A percentile compares a stretch with the other conserved stretches of the same genome.
Conservation (phyloP, 1,140 invertebrate species). For the Drosophila nasuta region DNA sequence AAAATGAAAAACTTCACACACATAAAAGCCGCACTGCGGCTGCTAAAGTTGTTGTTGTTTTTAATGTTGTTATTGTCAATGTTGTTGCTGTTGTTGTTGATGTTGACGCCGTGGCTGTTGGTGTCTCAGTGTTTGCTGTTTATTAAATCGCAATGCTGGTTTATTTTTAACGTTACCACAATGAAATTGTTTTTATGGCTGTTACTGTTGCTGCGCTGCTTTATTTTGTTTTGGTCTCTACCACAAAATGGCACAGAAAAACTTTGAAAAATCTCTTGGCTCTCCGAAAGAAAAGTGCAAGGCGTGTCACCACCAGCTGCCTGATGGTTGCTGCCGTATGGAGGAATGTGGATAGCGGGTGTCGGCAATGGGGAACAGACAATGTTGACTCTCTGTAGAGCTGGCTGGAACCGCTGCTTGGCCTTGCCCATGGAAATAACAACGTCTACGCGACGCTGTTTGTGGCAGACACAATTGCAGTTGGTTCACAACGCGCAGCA, state of each 20-base stretch:
- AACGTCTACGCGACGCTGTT: neutral
- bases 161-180: constrained; percentile 51
- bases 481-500: constrained; percentile 54
- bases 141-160: constrained; percentile 75
- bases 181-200: constrained; percentile 55
- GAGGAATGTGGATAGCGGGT: neutral
- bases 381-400: constrained; percentile 15
- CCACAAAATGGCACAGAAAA: constrained; percentile 71
- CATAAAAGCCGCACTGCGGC: constrained; percentile 23
- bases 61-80: constrained; percentile 23
- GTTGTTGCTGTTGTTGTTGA: constrained; percentile 26
- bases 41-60: constrained; percentile 43
- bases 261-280: constrained; percentile 49
- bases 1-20: constrained; percentile 66
- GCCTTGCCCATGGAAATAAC: constrained; percentile 64
- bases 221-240: constrained; percentile 47
- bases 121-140: constrained; percentile 53
- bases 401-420: constrained; percentile 27
- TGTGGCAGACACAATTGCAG: constrained; percentile 61
- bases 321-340: neutral
- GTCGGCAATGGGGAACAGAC: constrained; percentile 35
- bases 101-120: constrained; percentile 35
- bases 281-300: constrained; percentile 58
- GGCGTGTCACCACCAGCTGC: constrained; percentile 47
- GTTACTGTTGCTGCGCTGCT: constrained; percentile 28